These are phyloP conservation scores for Drosophila persimilis DNA, from an alignment of 1,140 invertebrate species.

Conservation along the genomic window DNA sequence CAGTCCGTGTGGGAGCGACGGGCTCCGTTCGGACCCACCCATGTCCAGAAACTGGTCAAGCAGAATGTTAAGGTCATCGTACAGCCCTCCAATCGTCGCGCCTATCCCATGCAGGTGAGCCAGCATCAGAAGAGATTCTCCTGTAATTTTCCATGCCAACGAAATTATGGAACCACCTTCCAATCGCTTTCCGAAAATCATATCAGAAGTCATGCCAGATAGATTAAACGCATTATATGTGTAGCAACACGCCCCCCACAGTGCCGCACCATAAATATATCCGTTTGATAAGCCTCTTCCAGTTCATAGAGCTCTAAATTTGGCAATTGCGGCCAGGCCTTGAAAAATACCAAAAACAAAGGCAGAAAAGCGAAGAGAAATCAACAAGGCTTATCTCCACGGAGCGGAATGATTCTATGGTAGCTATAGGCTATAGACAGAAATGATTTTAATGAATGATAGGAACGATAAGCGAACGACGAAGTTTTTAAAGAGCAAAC, in stretches of 20 bases:
- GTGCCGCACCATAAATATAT: conserved; percentile 58
- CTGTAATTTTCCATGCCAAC: conserved; percentile 31
- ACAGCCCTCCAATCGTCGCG: conserved; percentile 98
- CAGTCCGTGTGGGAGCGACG: conserved; percentile 99
- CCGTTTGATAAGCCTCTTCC: conserved; percentile 49
- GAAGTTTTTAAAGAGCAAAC: conserved; percentile 12
- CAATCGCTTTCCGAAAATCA: conserved; percentile 26
- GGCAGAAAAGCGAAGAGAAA: conserved; percentile 1
- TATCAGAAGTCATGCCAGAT: conserved; percentile 32
- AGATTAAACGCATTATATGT: conserved; percentile 16
- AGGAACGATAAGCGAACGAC: conserved; percentile 15
- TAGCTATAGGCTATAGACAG: conserved; percentile 20
- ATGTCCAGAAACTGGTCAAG: conserved; percentile 94
- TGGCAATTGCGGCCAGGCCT: conserved; percentile 58
- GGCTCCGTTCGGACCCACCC: conserved; percentile 95
- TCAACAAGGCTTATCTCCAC: conserved; percentile 39
- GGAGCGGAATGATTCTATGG: conserved; percentile 24
- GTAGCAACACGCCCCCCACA: conserved; percentile 38
- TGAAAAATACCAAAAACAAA: conserved; percentile 38
- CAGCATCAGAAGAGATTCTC: background rate
- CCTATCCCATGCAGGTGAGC: conserved; percentile 96
- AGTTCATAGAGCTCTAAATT: conserved; percentile 42
- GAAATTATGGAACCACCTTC: background rate
- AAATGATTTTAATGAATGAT: conserved; percentile 40
- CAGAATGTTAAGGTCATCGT: conserved; percentile 97